A percentile compares a stretch with the other conserved stretches of the same genome.
phyloP scores from a whole-genome alignment of 2,888 invertebrate genomes.

The Tineola bisselliella region DNA sequence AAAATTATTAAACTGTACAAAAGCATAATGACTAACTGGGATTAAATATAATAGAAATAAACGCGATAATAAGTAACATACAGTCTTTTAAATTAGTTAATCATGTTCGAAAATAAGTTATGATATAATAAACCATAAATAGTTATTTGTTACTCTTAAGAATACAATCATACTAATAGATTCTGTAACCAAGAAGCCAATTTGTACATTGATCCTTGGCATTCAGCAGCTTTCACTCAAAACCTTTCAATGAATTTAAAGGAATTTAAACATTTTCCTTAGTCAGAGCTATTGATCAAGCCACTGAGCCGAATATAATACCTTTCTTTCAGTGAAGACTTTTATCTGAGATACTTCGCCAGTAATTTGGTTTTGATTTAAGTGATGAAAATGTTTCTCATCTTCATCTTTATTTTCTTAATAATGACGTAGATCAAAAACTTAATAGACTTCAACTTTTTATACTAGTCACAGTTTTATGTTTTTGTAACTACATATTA shows the following conservation, averaged over 20 bases:
- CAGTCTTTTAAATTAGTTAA: too few species aligned
- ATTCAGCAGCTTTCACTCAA: neutral
- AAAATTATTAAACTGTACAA: too few species aligned
- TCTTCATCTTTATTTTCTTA: neutral
- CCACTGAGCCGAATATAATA: slow-evolving; percentile 9
- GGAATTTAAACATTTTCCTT: slow-evolving; percentile 8
- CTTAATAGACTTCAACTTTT: neutral
- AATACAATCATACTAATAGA: too few species aligned
- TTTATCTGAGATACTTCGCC: slow-evolving; percentile 10
- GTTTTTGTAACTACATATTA: too few species aligned
- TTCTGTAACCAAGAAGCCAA: neutral
- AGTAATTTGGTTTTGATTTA: slow-evolving; percentile 11
- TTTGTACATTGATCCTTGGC: neutral
- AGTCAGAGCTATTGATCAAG: slow-evolving; percentile 12
- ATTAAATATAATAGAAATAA: too few species aligned
- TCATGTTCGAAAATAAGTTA: too few species aligned
- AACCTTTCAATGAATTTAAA: neutral
- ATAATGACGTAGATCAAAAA: neutral
- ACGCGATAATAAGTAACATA: too few species aligned
- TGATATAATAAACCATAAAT: too few species aligned
- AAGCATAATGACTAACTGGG: too few species aligned
- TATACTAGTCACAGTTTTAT: too few species aligned
- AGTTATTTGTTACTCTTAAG: too few species aligned
- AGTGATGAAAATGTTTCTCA: neutral
- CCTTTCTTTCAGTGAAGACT: slow-evolving; percentile 1